A percentile compares a stretch with the other conserved stretches of the same genome.
These are phyloP conservation scores for Drosophila picticornis DNA, from an alignment of 2,888 invertebrate species.

Conservation along the genomic window DNA sequence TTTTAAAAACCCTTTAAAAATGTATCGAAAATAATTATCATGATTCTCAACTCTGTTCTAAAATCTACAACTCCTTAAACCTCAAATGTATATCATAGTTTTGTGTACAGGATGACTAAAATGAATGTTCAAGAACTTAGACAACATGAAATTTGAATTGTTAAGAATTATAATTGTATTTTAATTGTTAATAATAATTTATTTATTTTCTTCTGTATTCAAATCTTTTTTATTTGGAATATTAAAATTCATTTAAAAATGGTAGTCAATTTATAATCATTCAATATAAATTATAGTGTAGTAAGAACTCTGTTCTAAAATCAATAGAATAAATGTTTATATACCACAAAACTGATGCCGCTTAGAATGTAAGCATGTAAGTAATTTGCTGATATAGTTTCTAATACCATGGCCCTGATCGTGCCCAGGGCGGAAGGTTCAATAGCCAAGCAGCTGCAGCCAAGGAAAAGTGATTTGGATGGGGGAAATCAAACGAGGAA, in stretches of 20 bases:
- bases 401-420: conserved; percentile 33
- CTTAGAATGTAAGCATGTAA: neutral
- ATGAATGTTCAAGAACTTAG: too few relatives aligned
- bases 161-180: neutral
- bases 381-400: conserved; percentile 2
- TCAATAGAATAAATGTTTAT: neutral
- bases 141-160: neutral
- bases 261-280: neutral
- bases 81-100: neutral
- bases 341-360: too few relatives aligned
- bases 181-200: neutral
- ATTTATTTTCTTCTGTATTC: neutral
- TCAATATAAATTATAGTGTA: neutral
- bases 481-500: conserved; percentile 5
- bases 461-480: neutral
- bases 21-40: neutral
- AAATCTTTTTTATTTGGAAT: neutral
- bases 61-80: neutral
- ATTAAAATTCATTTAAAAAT: neutral
- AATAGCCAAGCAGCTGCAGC: conserved; percentile 37
- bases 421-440: conserved; percentile 38
- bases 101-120: neutral
- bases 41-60: neutral
- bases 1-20: neutral
- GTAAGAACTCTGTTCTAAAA: neutral